Percentiles rank a stretch among this genome's conserved stretches.
Evolutionary conservation across 2,888 invertebrate genomes (phyloP).

Genomic region (Drosophila ezoana): DNA sequence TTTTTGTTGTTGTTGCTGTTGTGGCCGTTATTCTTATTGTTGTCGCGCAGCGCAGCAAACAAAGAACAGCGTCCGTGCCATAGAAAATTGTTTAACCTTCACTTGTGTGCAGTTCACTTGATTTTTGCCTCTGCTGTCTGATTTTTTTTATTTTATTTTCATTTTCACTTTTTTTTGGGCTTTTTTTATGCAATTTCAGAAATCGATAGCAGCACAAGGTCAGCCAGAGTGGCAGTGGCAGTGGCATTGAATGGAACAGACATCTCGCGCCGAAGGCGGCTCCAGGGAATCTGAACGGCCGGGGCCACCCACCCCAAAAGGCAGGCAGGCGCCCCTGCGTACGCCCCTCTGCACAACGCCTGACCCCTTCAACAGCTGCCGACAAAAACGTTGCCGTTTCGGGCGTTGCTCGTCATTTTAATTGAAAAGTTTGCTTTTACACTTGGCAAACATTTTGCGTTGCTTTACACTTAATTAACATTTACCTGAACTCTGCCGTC

Average conservation of each 20-base stretch:
- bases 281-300: conserved; percentile 32
- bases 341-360: not conserved
- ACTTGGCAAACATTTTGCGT: conserved; percentile 17
- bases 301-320: not conserved
- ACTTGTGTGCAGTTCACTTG: conserved; percentile 52
- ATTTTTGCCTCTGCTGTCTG: conserved; percentile 34
- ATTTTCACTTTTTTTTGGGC: conserved; percentile 24
- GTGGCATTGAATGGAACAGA: conserved; percentile 48
- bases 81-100: conserved; percentile 75
- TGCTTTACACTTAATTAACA: conserved; percentile 38
- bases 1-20: conserved; percentile 38
- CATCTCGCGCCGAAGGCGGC: conserved; percentile 41
- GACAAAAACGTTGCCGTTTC: conserved; percentile 31
- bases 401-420: conserved; percentile 2
- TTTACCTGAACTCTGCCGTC: conserved; percentile 46
- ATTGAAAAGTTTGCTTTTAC: conserved; percentile 13
- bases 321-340: not conserved
- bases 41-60: conserved; percentile 53
- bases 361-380: conserved; percentile 20
- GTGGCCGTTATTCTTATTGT: conserved; percentile 25
- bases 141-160: conserved; percentile 13
- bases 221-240: conserved; percentile 36
- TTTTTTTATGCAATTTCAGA: conserved; percentile 64
- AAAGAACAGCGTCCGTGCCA: conserved; percentile 69
- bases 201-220: conserved; percentile 75